Conservation (phyloP, 2,888 invertebrate species). For the Polyommatus iphigenia region DNA sequence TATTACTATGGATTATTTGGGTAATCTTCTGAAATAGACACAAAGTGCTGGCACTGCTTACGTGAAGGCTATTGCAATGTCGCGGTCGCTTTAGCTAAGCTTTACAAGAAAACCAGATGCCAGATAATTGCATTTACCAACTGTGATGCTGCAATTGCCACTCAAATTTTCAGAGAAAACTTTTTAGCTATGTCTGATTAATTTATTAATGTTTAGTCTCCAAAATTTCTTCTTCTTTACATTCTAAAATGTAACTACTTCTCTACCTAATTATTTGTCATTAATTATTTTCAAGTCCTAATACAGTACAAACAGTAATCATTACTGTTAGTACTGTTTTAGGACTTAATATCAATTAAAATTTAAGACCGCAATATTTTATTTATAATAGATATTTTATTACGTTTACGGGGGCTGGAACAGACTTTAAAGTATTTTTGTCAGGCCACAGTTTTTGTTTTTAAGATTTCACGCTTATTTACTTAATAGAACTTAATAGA, state of each 20-base stretch:
- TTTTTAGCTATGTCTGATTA: neutral
- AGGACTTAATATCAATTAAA: too few species aligned
- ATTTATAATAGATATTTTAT: too few species aligned
- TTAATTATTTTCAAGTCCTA: too few species aligned
- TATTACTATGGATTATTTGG: neutral
- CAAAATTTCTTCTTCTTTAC: neutral
- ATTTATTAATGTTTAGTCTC: neutral
- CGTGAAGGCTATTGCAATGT: neutral
- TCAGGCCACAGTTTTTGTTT: too few species aligned
- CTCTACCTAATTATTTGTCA: too few species aligned
- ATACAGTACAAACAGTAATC: too few species aligned
- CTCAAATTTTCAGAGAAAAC: neutral
- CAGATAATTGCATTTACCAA: neutral
- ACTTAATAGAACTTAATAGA: neutral
- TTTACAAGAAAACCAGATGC: slow-evolving; percentile 6
- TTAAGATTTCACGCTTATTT: neutral
- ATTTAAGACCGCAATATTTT: too few species aligned
- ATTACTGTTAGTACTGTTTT: too few species aligned
- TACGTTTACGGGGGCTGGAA: neutral
- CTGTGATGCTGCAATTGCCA: neutral
- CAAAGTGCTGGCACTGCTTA: neutral
- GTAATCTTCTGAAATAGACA: neutral
- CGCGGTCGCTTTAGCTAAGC: neutral
- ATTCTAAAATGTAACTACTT: neutral
- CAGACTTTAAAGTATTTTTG: neutral